These are phyloP conservation scores for Drosophila tsacasi DNA, from an alignment of 1,140 invertebrate species.

Conservation along the genomic window DNA sequence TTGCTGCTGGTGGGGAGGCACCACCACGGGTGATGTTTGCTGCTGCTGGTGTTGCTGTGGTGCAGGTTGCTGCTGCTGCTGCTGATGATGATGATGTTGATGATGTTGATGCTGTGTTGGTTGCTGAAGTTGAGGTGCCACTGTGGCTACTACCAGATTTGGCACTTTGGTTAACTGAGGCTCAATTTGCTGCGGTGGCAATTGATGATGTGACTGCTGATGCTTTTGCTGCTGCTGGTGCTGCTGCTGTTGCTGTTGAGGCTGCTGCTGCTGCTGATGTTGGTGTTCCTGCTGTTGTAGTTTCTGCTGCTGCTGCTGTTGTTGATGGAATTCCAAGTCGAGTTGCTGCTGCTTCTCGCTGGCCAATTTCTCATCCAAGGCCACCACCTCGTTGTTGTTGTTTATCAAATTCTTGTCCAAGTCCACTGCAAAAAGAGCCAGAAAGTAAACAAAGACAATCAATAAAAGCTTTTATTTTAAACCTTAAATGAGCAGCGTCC, in stretches of 20 bases:
- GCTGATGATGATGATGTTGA: constrained; percentile 29
- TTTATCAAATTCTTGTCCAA: constrained; percentile 65
- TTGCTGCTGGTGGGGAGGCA: constrained; percentile 32
- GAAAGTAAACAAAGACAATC: constrained; percentile 11
- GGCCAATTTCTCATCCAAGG: constrained; percentile 56
- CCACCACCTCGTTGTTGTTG: constrained; percentile 58
- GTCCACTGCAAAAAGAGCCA: constrained; percentile 54
- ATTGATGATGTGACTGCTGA: constrained; percentile 39
- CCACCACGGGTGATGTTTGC: constrained; percentile 45
- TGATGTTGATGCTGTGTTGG: constrained; percentile 15
- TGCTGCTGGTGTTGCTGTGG: constrained; percentile 54
- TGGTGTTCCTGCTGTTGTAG: constrained; percentile 31
- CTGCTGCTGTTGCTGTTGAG: constrained; percentile 32
- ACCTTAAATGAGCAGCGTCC: constrained; percentile 15
- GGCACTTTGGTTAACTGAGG: constrained; percentile 45
- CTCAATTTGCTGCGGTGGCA: constrained; percentile 23
- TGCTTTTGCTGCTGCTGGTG: constrained; percentile 33
- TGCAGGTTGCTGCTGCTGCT: constrained; percentile 24
- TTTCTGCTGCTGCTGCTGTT: constrained; percentile 40
- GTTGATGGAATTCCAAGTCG: constrained; percentile 36
- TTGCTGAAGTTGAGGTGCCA: constrained; percentile 60
- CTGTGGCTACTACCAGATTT: constrained; percentile 58
- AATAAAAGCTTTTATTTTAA: constrained; percentile 19
- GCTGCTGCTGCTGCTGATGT: constrained; percentile 37
- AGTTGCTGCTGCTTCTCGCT: constrained; percentile 42